These are phyloP conservation scores for Philaenus spumarius DNA, from an alignment of 1,140 invertebrate genomes.

Conservation along the genomic window DNA sequence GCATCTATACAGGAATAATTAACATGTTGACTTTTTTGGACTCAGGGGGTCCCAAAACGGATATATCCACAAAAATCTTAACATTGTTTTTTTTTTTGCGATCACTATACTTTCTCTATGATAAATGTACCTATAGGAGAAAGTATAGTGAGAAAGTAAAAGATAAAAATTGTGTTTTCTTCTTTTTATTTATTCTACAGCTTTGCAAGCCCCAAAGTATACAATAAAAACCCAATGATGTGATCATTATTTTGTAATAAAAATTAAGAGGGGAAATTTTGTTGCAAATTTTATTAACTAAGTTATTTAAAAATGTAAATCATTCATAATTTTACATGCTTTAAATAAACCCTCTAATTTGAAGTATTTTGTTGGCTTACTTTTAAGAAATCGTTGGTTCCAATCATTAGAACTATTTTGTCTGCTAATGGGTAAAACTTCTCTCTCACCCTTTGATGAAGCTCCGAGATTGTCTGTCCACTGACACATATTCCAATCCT, in stretches of 20 bases:
- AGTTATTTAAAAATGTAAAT: neutral
- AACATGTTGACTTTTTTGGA: too few relatives aligned
- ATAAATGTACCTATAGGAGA: too few relatives aligned
- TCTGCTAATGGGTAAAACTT: slow-evolving; percentile 4
- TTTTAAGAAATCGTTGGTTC: slow-evolving; percentile 4
- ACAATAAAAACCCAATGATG: neutral
- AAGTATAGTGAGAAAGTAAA: too few relatives aligned
- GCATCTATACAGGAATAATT: too few relatives aligned
- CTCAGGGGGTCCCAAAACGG: too few relatives aligned
- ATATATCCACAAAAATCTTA: too few relatives aligned
- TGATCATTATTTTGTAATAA: neutral
- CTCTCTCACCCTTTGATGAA: slow-evolving; percentile 1
- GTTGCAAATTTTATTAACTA: neutral
- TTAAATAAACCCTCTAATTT: neutral
- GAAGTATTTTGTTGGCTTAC: neutral
- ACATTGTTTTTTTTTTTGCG: too few relatives aligned
- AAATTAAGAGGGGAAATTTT: neutral
- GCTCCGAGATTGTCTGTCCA: slow-evolving; percentile 1
- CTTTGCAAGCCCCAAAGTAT: neutral
- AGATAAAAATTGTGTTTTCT: neutral
- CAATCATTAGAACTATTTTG: slow-evolving; percentile 8
- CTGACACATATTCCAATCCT: slow-evolving; percentile 8
- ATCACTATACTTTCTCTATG: too few relatives aligned
- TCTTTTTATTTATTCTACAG: neutral
- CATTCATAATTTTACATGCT: too few relatives aligned